Evolutionary conservation across 2,113 vertebrate genomes (phyloP), one percentile per base, ranked within the genome.

Genomic region (Petroica traversi): DNA sequence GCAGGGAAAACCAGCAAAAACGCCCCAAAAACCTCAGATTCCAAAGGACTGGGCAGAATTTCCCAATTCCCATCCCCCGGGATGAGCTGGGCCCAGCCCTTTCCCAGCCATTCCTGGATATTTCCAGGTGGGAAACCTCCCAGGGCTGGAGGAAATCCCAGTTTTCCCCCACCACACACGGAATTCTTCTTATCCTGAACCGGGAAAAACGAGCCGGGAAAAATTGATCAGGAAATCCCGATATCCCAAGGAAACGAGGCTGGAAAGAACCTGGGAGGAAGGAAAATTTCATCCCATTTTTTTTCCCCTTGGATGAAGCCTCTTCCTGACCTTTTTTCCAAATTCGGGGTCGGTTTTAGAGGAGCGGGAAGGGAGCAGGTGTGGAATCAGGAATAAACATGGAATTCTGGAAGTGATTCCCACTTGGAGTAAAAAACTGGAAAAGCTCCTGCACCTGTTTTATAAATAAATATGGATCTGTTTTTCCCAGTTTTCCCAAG

Each of bases 321-420:
- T 96, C 91, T n/a, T 86, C 89, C 19, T 45, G 94, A 73, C 74
- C 40, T 93, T 91, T 93, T 88, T 66, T 15, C 95, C 91, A 88
- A 92, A 79, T 83, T 85, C 64, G 14, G 19, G 74, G 93, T 93
- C 74, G 28, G 41, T 96, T 97, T 96, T 95, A 61, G 49, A n/a
- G n/a, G n/a, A n/a, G n/a, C n/a, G n/a, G n/a, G n/a, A n/a, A n/a
- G n/a, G n/a, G n/a, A 97, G 96, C 86, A 62, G 86, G 90, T 25
- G 81, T 23, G 23, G 96, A 98, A 98, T 96, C 96, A 97, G 94
- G 93, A 95, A 97, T 96, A 96, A 97, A 97, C 64, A 82, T 89
- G 96, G 95, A 93, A 93, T 66, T 43, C 58, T 11, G 87, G 20
- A 49, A 92, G 92, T 82, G 91, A 94, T 97, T 97, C 78, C 41